Evolutionary conservation across 2,797 vertebrate genomes (phyloP).

Genomic region (Catharus ustulatus): DNA sequence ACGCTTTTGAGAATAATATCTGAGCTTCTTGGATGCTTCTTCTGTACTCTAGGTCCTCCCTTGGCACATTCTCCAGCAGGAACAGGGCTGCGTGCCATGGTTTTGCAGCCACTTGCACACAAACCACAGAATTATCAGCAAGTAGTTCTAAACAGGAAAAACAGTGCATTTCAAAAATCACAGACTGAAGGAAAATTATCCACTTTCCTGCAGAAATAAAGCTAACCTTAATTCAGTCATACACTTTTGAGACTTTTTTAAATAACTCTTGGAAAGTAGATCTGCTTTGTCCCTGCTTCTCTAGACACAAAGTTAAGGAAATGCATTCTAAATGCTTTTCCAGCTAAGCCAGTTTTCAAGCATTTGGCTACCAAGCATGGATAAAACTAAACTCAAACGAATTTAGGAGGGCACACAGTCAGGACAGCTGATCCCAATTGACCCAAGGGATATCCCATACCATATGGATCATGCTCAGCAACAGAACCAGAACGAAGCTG

Average conservation of each 20-base stretch:
- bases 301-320: neutral
- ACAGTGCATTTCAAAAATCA: neutral
- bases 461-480: neutral
- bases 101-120: neutral
- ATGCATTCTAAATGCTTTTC: neutral
- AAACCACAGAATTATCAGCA: neutral
- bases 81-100: neutral
- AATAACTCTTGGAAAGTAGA: neutral
- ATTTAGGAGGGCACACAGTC: neutral
- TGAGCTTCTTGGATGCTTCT: neutral
- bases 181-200: neutral
- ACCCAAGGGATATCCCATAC: neutral
- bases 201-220: neutral
- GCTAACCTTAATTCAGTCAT: neutral
- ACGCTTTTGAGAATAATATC: neutral
- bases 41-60: neutral
- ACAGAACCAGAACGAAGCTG: neutral
- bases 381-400: neutral
- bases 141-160: neutral
- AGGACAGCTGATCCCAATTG: neutral
- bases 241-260: neutral
- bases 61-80: neutral
- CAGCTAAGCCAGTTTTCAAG: slow-evolving; percentile 19
- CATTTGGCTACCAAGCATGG: neutral
- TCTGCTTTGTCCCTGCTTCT: neutral